Conservation (phyloP, 2,888 invertebrate species). For the Dromius quadrimaculatus region DNA sequence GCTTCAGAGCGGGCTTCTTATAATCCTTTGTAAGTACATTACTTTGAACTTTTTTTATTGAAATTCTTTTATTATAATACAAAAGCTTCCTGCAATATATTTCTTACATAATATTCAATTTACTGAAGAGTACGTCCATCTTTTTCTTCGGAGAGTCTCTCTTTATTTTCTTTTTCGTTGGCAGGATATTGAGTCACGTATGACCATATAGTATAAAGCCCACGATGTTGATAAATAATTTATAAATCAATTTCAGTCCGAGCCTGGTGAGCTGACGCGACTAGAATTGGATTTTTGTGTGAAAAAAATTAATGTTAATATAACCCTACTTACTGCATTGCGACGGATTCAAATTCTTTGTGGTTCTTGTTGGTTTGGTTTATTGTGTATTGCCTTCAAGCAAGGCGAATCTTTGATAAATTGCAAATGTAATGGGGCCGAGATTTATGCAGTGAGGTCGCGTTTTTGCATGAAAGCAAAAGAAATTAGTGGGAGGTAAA, state of each 20-base stretch:
- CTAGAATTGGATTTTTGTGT: conserved; percentile 25
- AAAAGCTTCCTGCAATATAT: too few relatives aligned
- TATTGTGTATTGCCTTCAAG: conserved; percentile 9
- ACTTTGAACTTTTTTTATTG: not conserved
- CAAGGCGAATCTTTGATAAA: conserved; percentile 32
- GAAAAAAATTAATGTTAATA: conserved; percentile 23
- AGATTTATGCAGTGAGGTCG: conserved; percentile 11
- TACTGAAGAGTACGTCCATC: not conserved
- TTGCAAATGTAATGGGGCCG: conserved; percentile 23
- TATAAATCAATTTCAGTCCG: conserved; percentile 41
- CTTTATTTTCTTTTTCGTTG: not conserved
- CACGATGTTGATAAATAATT: conserved; percentile 39
- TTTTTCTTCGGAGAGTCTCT: conserved; percentile 1
- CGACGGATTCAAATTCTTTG: not conserved
- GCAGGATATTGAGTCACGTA: conserved; percentile 34
- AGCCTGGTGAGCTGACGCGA: conserved; percentile 9
- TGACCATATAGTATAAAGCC: conserved; percentile 31
- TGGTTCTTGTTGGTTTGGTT: not conserved
- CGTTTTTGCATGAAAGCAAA: conserved; percentile 31
- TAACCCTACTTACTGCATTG: not conserved
- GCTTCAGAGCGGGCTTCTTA: not conserved
- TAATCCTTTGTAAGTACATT: not conserved
- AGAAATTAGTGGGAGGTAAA: conserved; percentile 5
- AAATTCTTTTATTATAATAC: not conserved
- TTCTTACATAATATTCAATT: conserved; percentile 16